Base-by-base conservation (phyloP, 1,140 invertebrate species). In the Zaprionus gabonicus region DNA sequence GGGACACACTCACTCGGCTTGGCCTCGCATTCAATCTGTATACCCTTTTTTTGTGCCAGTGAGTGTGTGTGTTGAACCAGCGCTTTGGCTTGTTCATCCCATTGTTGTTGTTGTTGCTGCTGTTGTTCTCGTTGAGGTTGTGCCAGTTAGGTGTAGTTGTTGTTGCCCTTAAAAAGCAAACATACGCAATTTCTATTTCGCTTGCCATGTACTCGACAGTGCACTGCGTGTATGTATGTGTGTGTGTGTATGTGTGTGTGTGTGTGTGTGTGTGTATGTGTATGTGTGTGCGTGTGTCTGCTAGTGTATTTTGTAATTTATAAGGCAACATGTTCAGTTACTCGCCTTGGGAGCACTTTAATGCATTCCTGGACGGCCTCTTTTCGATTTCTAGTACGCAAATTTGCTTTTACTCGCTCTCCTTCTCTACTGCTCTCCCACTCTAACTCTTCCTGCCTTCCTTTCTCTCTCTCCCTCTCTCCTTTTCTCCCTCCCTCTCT, bases 141-240 rank as follows among this genome's bases (percentile, higher is more conserved):
- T 56, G 23, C 25, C 25, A 28, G 53, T 56, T 56, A 31, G 53
- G 15, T 56, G 27, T 56, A 4, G 51, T 46, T 41, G 69, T 31
- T 28, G 38, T 20, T 60, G 55, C 71, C 58, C 57, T 62, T 53
- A 68, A 64, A 78, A 76, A 78, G 65, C 80, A 81, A 83, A 81
- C 68, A 84, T 53, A 87, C 78, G 78, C 84, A 79, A 84, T 87
- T 84, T 76, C 78, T 86, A 90, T 88, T 87, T 87, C 65, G 66
- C 53, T 62, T 69, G 74, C 23, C 25, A 53, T 59, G 62, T 69
- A 64, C 49, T 41, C 70, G 23, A 72, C 25, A 56, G 9, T 53
- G 25, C 57, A 59, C 65, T 78, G 59, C 65, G 38, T 55, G 41
- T 7, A 1, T 23, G 23, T 23, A 23, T 59, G 7, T 71, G 51